These are phyloP conservation scores for Lepilemur ruficaudatus DNA, from an alignment of 2,797 vertebrate species.

Conservation along the genomic window DNA sequence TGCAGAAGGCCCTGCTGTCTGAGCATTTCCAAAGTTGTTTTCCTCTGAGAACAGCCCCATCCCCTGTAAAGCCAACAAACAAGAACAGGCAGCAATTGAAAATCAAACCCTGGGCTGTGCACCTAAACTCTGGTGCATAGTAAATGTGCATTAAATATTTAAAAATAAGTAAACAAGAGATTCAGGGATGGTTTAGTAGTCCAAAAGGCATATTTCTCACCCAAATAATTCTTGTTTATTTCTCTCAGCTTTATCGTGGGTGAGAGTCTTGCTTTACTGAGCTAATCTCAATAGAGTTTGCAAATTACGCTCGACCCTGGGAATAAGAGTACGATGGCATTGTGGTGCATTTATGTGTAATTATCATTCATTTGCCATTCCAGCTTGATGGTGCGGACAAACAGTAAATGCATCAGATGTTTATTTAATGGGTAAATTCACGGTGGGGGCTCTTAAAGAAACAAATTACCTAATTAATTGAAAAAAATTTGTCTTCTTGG, in stretches of 20 bases:
- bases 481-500: constrained; percentile 31
- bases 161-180: too few species aligned
- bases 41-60: not conserved
- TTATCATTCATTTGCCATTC: constrained; percentile 20
- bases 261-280: not conserved
- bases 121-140: not conserved
- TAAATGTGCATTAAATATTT: accelerated
- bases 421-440: constrained; percentile 9
- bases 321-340: not conserved
- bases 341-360: not conserved
- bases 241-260: not conserved
- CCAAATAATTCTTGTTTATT: not conserved
- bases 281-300: not conserved
- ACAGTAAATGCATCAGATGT: not conserved
- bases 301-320: not conserved
- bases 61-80: not conserved
- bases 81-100: accelerated
- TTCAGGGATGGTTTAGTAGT: too few species aligned
- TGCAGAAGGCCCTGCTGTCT: not conserved
- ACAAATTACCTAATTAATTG: constrained; percentile 74
- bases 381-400: not conserved
- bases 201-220: not conserved
- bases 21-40: not conserved
- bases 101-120: not conserved
- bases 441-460: constrained; percentile 50